These are phyloP conservation scores for Halichoeres trimaculatus DNA, from an alignment of 2,113 vertebrate genomes.

Conservation along the genomic window DNA sequence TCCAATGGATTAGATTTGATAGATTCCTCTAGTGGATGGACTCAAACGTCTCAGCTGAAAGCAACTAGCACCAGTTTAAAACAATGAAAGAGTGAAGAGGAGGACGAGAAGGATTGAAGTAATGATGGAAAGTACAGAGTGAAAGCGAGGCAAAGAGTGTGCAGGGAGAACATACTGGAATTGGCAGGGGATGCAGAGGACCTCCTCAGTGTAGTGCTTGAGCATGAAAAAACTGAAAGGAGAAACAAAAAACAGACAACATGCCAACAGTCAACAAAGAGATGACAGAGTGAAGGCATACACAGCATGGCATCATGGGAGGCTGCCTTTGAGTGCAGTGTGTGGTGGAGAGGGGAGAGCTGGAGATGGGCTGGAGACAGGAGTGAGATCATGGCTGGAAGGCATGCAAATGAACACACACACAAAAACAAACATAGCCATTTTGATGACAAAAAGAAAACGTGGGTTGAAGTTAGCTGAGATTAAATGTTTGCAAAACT, in stretches of 20 bases:
- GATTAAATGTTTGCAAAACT: not conserved
- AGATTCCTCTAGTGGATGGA: constrained; percentile 26
- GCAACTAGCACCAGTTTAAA: constrained; percentile 42
- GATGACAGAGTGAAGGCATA: constrained; percentile 76
- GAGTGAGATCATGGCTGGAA: constrained; percentile 50
- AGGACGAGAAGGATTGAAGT: constrained; percentile 58
- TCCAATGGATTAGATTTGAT: not conserved
- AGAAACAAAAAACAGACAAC: constrained; percentile 84
- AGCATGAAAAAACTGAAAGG: constrained; percentile 86
- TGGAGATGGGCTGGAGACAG: constrained; percentile 49
- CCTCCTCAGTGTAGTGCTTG: constrained; percentile 81
- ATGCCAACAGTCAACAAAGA: constrained; percentile 83
- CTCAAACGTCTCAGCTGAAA: constrained; percentile 44
- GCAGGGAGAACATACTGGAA: constrained; percentile 82
- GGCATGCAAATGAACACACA: constrained; percentile 63
- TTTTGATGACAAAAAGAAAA: constrained; percentile 6
- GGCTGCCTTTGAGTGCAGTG: constrained; percentile 56
- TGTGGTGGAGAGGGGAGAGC: constrained; percentile 48
- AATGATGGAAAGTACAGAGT: constrained; percentile 69
- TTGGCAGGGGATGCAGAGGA: constrained; percentile 80
- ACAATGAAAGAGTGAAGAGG: constrained; percentile 43
- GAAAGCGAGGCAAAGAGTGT: constrained; percentile 79
- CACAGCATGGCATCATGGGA: constrained; percentile 65
- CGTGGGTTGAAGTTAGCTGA: constrained; percentile 23
- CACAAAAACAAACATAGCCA: constrained; percentile 37